Conservation (phyloP, 2,113 vertebrate genomes). For the Herpailurus yagouaroundi region DNA sequence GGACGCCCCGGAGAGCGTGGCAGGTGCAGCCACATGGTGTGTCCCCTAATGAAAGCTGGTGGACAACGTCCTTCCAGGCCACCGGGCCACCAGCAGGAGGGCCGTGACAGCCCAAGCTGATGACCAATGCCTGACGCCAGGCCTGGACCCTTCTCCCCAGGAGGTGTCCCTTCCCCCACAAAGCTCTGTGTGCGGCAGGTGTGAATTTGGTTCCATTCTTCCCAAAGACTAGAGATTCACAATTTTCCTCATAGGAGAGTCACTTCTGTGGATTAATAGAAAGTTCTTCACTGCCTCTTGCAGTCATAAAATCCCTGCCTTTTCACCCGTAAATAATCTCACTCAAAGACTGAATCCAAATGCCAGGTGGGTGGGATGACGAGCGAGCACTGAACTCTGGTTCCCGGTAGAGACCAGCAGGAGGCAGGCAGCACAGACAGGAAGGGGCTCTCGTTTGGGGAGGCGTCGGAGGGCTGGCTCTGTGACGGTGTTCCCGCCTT, state of each 20-base stretch:
- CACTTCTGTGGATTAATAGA: conserved; percentile 53
- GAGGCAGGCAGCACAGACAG: background rate
- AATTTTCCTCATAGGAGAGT: background rate
- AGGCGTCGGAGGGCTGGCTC: background rate
- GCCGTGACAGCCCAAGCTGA: background rate
- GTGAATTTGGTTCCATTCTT: conserved; percentile 74
- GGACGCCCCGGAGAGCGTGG: fast-evolving
- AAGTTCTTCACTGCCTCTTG: conserved; percentile 53
- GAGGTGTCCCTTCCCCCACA: background rate
- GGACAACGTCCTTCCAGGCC: background rate
- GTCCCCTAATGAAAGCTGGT: fast-evolving
- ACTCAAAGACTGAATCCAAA: conserved; percentile 39
- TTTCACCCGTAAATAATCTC: conserved; percentile 62
- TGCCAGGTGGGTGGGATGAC: background rate
- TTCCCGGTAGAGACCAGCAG: fast-evolving
- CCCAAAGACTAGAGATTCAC: conserved; percentile 60
- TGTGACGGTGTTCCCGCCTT: no score
- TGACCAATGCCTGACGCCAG: fast-evolving
- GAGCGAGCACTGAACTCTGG: background rate
- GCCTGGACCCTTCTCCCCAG: background rate
- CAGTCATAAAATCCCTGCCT: conserved; percentile 59
- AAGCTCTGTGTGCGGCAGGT: conserved; percentile 12
- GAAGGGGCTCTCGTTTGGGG: background rate
- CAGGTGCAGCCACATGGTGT: background rate
- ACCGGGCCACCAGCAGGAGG: fast-evolving